These are phyloP conservation scores for Lagodon rhomboides DNA, from an alignment of 2,797 vertebrate genomes.

Conservation along the genomic window DNA sequence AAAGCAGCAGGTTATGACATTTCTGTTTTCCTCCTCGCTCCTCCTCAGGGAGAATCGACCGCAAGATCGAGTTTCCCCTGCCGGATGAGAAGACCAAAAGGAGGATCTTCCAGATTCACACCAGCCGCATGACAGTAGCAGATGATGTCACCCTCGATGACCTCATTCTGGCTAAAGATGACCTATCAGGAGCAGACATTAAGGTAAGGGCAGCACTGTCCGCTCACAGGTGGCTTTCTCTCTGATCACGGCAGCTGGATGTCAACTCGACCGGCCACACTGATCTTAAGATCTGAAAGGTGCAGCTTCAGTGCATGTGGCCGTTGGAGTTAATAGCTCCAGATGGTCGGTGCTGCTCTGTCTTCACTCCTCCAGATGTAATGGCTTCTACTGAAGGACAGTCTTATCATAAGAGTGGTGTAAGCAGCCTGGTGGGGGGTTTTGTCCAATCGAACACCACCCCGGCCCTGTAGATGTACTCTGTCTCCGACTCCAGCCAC, in stretches of 20 bases:
- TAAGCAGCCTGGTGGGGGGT: background rate
- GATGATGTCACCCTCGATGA: conserved; percentile 96
- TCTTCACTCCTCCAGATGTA: background rate
- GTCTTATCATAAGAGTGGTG: background rate
- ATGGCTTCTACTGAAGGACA: background rate
- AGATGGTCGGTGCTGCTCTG: no score
- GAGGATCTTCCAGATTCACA: conserved; percentile 98
- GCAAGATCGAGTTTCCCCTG: conserved; percentile 97
- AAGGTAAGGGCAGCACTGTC: conserved; percentile 84
- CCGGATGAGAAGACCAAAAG: conserved; percentile 98
- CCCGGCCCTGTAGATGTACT: background rate
- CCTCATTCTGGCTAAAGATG: conserved; percentile 97
- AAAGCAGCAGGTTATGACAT: background rate
- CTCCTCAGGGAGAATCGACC: conserved; percentile 92
- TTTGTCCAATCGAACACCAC: background rate
- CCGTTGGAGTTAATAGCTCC: no score
- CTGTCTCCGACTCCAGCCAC: background rate
- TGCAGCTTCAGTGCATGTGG: no score
- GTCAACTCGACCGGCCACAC: background rate
- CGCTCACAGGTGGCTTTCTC: background rate
- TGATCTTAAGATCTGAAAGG: background rate
- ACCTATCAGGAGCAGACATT: conserved; percentile 97
- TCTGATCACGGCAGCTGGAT: background rate
- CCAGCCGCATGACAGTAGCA: conserved; percentile 96
- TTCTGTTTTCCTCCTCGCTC: background rate